Evolutionary conservation across 2,888 invertebrate species (phyloP).

Genomic region (Exocentrus adspersus): DNA sequence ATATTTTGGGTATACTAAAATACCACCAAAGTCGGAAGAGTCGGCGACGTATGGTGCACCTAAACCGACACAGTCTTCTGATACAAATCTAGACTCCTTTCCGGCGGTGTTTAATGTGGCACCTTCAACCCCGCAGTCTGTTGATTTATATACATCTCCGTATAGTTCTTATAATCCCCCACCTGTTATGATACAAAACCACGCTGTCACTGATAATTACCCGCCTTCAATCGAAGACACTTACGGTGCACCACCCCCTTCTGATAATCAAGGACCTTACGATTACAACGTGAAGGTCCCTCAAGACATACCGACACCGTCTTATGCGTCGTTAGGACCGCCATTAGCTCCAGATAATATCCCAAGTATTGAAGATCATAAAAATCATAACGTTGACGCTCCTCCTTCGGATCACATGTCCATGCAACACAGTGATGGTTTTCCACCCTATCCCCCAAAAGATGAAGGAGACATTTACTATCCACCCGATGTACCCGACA

Average conservation of each 20-base stretch:
- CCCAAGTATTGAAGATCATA: constrained; percentile 20
- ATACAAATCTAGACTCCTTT: constrained; percentile 36
- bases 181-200: constrained; percentile 35
- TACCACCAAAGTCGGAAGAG: constrained; percentile 20
- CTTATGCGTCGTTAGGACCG: constrained; percentile 48
- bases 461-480: constrained; percentile 48
- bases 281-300: constrained; percentile 22
- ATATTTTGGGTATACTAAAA: constrained; percentile 55
- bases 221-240: constrained; percentile 34
- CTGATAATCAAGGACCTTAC: constrained; percentile 26
- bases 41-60: constrained; percentile 18
- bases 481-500: constrained; percentile 43
- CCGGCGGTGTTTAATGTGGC: too few relatives aligned
- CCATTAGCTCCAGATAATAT: constrained; percentile 39
- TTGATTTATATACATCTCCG: constrained; percentile 53
- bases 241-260: constrained; percentile 26
- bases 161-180: constrained; percentile 57
- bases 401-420: constrained; percentile 35
- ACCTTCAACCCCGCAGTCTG: constrained; percentile 36
- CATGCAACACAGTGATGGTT: constrained; percentile 36
- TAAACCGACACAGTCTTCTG: constrained; percentile 12
- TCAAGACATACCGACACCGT: constrained; percentile 19
- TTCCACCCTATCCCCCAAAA: constrained; percentile 47
- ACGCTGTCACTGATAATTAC: constrained; percentile 36
- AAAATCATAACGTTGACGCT: constrained; percentile 26